Evolutionary conservation across 2,797 vertebrate species (phyloP), one percentile per base, ranked within the genome.

Genomic region (Enteromius treurensis): DNA sequence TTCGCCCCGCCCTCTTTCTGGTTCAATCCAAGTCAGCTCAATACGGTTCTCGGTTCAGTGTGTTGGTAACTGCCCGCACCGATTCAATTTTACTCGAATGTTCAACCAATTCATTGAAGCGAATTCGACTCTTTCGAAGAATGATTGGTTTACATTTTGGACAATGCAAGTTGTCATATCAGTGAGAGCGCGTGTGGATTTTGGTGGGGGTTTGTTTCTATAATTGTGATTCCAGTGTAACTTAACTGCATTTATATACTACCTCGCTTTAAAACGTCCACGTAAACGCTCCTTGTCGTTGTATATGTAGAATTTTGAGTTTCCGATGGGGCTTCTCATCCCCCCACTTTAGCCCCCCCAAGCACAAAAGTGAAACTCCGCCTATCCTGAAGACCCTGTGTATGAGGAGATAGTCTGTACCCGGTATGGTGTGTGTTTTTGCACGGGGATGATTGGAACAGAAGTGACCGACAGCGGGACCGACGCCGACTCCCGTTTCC

Each of bases 321-420:
- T 71, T 60, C 11, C 2, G 11, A 47, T 34, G 53, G 21, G 53
- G 40, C 26, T 73, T 62, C 47, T 21, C 14, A n/a, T 10, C 53
- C 23, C 70, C 65, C 86, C 89, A 86, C 87, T 53, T 84, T 40
- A 29, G 47, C 87, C 90, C 90, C 70, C 68, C 17, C 23, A 47
- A 82, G 71, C 60, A 45, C 49, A 58, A 32, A 76, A 58, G 62
- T 68, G 82, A 69, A 70, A 77, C 74, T 62, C 82, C 81, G 73
- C 81, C 81, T 76, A 67, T 82, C 13, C 19, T 45, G 73, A 77
- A 77, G 74, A 77, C 51, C 74, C 51, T 17, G 34, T 69, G 37
- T 26, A 77, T 58, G 81, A 82, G 62, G 62, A 67, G 34, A 55
- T 62, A 69, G 73, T 14, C 23, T 65, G 71, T 68, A 26, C 49